A percentile compares a stretch with the other conserved stretches of the same genome.
Conservation (phyloP, 2,888 invertebrate genomes). For the Perizoma flavofasciatum region DNA sequence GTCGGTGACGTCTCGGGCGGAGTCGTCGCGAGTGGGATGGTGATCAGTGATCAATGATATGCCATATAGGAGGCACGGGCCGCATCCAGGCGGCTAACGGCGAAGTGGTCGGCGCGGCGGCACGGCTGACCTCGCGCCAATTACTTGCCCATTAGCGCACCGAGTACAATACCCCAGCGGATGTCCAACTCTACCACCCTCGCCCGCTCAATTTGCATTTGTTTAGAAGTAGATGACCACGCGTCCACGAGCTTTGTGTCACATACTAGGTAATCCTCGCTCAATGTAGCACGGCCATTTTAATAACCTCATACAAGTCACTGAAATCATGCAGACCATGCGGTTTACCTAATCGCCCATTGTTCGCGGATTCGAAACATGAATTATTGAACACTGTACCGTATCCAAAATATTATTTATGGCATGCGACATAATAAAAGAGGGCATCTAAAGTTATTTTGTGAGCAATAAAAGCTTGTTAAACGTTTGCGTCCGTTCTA, state of each 20-base stretch:
- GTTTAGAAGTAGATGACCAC: constrained; percentile 72
- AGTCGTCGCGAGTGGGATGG: constrained; percentile 12
- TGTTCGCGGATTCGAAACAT: constrained; percentile 49
- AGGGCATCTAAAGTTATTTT: constrained; percentile 27
- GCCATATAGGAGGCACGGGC: constrained; percentile 42
- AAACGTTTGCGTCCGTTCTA: constrained; percentile 33
- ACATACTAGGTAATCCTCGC: constrained; percentile 53
- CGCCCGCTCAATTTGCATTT: constrained; percentile 75
- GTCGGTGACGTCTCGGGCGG: constrained; percentile 32
- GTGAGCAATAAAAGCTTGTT: constrained; percentile 44
- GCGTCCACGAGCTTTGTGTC: constrained; percentile 56
- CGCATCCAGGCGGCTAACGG: constrained; percentile 48
- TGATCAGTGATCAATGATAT: constrained; percentile 16
- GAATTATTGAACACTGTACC: constrained; percentile 34
- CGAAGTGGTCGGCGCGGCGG: constrained; percentile 36
- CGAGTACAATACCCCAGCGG: constrained; percentile 71
- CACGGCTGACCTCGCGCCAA: constrained; percentile 72
- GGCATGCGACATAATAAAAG: constrained; percentile 21
- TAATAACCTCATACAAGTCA: constrained; percentile 50
- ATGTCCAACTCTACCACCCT: constrained; percentile 66
- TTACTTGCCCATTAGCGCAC: constrained; percentile 74
- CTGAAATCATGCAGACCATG: constrained; percentile 45
- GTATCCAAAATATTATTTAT: constrained; percentile 33
- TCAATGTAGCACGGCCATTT: constrained; percentile 49
- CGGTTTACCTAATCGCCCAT: constrained; percentile 58